phyloP scores from a whole-genome alignment of 2,888 invertebrate genomes.

The Tillus elongatus region DNA sequence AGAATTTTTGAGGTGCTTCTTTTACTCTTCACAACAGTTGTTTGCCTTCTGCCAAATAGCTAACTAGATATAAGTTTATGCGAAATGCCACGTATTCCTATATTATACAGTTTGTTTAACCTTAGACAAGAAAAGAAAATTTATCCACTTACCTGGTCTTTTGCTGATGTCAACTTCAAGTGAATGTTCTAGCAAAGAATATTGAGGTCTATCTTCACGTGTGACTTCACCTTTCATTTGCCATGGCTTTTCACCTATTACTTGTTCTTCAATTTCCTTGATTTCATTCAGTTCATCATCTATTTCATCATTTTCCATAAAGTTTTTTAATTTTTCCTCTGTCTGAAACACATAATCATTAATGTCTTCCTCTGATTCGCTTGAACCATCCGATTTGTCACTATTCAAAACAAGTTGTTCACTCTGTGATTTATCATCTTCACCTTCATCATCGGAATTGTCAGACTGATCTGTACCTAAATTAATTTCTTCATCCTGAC shows the following conservation, averaged over 20 bases:
- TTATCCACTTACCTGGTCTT: slow-evolving; percentile 53
- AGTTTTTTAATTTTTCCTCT: slow-evolving; percentile 38
- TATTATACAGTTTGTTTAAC: no score
- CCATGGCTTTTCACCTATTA: slow-evolving; percentile 76
- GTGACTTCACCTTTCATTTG: slow-evolving; percentile 85
- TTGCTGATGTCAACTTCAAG: slow-evolving; percentile 80
- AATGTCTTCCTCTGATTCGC: slow-evolving; percentile 50
- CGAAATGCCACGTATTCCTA: no score
- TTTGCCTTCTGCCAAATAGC: no score
- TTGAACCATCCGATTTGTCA: slow-evolving; percentile 27
- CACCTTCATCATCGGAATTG: slow-evolving; percentile 20
- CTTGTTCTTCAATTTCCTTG: slow-evolving; percentile 25
- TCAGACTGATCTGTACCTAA: slow-evolving; percentile 17
- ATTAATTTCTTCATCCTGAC: slow-evolving; percentile 20
- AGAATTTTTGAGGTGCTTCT: no score
- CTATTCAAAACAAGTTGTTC: slow-evolving; percentile 29
- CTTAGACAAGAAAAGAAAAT: no score
- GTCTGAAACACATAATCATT: slow-evolving; percentile 52
- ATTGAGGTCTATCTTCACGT: slow-evolving; percentile 72
- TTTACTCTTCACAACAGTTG: no score
- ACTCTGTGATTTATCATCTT: slow-evolving; percentile 23
- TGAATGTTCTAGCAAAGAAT: slow-evolving; percentile 86
- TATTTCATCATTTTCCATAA: slow-evolving; percentile 26
- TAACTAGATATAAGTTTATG: no score
- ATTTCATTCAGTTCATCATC: slow-evolving; percentile 31